Evolutionary conservation across 2,797 vertebrate genomes (phyloP), one percentile per base, ranked within the genome.

Genomic region (Echeneis naucrates): DNA sequence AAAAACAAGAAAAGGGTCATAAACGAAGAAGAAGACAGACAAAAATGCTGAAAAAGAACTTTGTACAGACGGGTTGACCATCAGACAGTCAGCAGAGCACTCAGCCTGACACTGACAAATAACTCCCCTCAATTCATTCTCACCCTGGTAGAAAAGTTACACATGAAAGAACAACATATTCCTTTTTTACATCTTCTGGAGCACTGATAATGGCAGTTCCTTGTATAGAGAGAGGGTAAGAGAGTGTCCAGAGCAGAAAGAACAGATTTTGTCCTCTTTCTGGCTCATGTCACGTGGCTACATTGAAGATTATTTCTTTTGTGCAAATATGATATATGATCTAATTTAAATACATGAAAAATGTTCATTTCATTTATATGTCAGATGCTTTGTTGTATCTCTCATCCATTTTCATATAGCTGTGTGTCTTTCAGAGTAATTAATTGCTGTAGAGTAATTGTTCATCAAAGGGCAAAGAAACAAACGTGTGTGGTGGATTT

Each of bases 71-170:
- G 45, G 65, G 47, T 54, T 70, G 79, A 69, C 63, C 68, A 67
- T 74, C 59, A 38, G 72, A 85, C 75, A 72, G 74, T 62, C 38
- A 71, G 55, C 62, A 24, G 77, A 60, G 75, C 77, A 78, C 85
- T 84, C 77, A 75, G 78, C 30, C 62, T 81, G 77, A 85, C 84
- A 78, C 77, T 79, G 82, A 90, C 75, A 89, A 83, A 90, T 81
- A 82, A 69, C 68, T 65, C 63, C 82, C 63, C 55, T 76, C 59
- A 47, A 79, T 84, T 86, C 89, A 87, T 90, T 91, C 72, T 79
- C 86, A 3, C 85, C 82, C 76, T 69, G 64, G 68, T 75, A 74
- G 79, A 60, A 79, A 63, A 87, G 86, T 71, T 76, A 50, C 59
- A 78, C 69, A 45, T 62, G 59, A 69, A 67, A 75, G 83, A 89